phyloP scores from a whole-genome alignment of 1,140 invertebrate species.

The Pseudomyrmex cubaensis region DNA sequence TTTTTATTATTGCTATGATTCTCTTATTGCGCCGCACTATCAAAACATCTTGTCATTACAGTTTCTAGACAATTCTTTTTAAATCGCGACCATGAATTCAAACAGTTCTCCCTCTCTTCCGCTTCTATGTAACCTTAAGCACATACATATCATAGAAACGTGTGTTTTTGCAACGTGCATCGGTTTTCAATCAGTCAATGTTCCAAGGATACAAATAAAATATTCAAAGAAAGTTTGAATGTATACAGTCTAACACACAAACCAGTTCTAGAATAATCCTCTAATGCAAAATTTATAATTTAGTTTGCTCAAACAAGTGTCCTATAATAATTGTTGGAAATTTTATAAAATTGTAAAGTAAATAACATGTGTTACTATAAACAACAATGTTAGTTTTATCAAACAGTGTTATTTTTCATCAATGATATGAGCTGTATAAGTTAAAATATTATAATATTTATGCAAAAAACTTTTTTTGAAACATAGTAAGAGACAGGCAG shows the following conservation, averaged over 20 bases:
- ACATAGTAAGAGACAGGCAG: no score
- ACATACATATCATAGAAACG: slow-evolving; percentile 45
- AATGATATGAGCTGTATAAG: no score
- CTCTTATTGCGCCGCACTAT: not conserved
- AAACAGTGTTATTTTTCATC: no score
- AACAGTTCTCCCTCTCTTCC: slow-evolving; percentile 51
- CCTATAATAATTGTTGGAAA: not conserved
- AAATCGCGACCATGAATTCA: slow-evolving; percentile 55
- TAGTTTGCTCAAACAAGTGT: not conserved
- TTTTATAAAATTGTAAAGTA: not conserved
- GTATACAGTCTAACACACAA: not conserved
- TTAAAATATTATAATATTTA: no score
- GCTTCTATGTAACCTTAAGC: slow-evolving; percentile 45
- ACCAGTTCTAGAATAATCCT: not conserved
- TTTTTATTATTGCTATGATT: slow-evolving; percentile 12
- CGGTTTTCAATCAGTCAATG: slow-evolving; percentile 41
- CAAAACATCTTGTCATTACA: not conserved
- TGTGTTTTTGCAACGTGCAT: slow-evolving; percentile 59
- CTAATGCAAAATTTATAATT: not conserved
- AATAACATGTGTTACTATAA: not conserved
- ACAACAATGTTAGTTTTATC: no score
- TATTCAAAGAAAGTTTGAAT: slow-evolving; percentile 32
- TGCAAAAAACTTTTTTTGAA: no score
- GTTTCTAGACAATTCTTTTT: slow-evolving; percentile 24
- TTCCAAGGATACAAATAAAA: slow-evolving; percentile 40